These are phyloP conservation scores for Pseudomyrmex concolor DNA, from an alignment of 1,140 invertebrate genomes.

Conservation along the genomic window DNA sequence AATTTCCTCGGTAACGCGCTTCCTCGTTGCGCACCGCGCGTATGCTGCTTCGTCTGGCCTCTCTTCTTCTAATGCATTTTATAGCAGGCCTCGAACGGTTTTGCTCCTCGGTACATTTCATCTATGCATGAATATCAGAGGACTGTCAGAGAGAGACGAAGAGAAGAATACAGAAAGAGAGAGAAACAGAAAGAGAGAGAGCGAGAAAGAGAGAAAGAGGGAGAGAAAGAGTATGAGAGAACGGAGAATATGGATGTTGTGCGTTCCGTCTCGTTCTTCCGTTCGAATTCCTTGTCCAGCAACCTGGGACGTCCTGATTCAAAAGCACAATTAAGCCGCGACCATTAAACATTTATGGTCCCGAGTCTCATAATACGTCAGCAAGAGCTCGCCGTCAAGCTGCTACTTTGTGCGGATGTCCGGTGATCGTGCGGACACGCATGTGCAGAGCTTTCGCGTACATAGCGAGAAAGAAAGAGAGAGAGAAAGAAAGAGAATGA, in stretches of 20 bases:
- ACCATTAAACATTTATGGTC: conserved; percentile 77
- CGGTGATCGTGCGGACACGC: not conserved
- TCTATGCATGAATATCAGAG: conserved; percentile 75
- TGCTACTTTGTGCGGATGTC: conserved; percentile 61
- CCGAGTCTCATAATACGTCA: conserved; percentile 68
- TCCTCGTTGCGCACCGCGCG: conserved; percentile 1
- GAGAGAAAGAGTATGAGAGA: not conserved
- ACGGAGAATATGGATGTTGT: not conserved
- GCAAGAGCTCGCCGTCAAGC: conserved; percentile 47
- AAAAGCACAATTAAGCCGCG: conserved; percentile 77
- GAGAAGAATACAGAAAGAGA: not conserved
- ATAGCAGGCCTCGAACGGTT: conserved; percentile 62
- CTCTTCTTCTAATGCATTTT: conserved; percentile 74
- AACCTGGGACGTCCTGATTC: conserved; percentile 68
- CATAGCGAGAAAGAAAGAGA: not conserved
- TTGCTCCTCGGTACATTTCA: conserved; percentile 71
- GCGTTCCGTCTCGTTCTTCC: conserved; percentile 47
- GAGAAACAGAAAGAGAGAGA: conserved; percentile 1
- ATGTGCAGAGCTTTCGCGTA: not conserved
- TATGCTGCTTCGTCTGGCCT: conserved; percentile 6
- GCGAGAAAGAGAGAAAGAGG: not conserved
- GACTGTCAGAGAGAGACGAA: not conserved
- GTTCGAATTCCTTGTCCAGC: conserved; percentile 53
- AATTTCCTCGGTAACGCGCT: conserved; percentile 36
- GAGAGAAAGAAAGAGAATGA: not conserved